phyloP scores from a whole-genome alignment of 2,113 vertebrate genomes.

The Apaloderma vittatum region DNA sequence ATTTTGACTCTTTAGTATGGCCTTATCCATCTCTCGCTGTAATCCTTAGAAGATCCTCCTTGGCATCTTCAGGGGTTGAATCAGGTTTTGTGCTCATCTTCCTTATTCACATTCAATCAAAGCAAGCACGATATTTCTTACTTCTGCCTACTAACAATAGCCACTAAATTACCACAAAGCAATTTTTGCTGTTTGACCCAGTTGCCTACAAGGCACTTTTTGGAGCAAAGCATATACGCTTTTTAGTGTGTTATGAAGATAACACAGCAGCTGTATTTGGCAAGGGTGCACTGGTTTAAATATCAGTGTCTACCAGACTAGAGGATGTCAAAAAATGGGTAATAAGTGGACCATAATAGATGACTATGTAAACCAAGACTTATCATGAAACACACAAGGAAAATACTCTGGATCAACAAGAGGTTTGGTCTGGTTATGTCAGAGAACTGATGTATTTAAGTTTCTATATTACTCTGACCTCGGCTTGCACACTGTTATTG shows the following conservation, averaged over 20 bases:
- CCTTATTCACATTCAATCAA: background rate
- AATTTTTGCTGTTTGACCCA: background rate
- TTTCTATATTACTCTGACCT: conserved; percentile 16
- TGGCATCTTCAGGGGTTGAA: conserved; percentile 3
- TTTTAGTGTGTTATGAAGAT: conserved; percentile 36
- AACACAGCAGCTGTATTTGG: conserved; percentile 47
- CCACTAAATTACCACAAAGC: background rate
- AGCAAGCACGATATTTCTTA: background rate
- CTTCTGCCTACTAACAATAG: background rate
- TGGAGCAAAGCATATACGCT: background rate
- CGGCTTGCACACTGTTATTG: background rate
- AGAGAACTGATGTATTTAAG: background rate
- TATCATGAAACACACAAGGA: background rate
- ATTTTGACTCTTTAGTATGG: conserved; percentile 17
- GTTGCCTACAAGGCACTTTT: background rate
- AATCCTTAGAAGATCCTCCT: conserved; percentile 11
- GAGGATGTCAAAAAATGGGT: conserved; percentile 24
- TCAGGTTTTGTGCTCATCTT: background rate
- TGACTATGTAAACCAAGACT: conserved; percentile 19
- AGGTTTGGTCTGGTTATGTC: conserved; percentile 27
- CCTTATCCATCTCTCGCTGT: background rate
- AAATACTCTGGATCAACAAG: conserved; percentile 24
- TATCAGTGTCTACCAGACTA: conserved; percentile 34
- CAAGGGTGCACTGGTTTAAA: background rate
- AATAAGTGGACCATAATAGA: conserved; percentile 4